Base-by-base conservation (phyloP, 2,888 invertebrate genomes). In the Drosophila peninsularis region DNA sequence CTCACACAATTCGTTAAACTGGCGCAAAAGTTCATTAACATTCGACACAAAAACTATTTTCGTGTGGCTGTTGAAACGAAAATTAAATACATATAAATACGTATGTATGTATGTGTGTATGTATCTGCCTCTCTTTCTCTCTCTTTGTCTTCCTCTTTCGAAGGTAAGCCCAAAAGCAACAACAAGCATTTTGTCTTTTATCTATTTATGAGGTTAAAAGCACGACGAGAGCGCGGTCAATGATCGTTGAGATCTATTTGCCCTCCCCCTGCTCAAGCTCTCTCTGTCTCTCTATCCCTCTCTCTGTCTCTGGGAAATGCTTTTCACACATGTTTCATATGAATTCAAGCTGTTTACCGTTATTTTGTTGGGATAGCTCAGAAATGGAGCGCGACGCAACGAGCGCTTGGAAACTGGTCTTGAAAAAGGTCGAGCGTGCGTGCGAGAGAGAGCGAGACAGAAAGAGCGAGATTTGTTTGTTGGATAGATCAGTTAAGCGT, bases 1-100 rank as follows among this genome's bases (percentile, higher is more conserved):
- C 78, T 69, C 78, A 69, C 78, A 64, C 74, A 77, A 75, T 75
- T 72, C 76, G 71, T 74, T 75, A 86, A 90, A 88, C 82, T 90
- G 82, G 90, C 84, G 89, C 90, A 90, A 90, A 90, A 90, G 90
- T 90, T 90, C 90, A 90, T 90, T 90, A 90, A 90, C 90, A 89
- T 89, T 88, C 82, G 82, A 82, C 82, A 82, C 84, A 82, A 80
- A 88, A 82, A 81, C 87, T 89, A 85, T 85, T 85, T 84, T 68
- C 58, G 71, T 71, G 55, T 45, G 62, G 61, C 41, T 42, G 52
- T 71, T 36, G 50, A 70, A 72, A 68, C 56, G 41, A 72, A 74
- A 74, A 63, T 69, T 60, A 69, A 58, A 73, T 36, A 52, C 54
- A 70, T 17, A 64, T 13, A 34, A 11, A 57, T 19, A 17, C 14